phyloP scores from a whole-genome alignment of 2,888 invertebrate species.

The Drosophila pullipes region DNA sequence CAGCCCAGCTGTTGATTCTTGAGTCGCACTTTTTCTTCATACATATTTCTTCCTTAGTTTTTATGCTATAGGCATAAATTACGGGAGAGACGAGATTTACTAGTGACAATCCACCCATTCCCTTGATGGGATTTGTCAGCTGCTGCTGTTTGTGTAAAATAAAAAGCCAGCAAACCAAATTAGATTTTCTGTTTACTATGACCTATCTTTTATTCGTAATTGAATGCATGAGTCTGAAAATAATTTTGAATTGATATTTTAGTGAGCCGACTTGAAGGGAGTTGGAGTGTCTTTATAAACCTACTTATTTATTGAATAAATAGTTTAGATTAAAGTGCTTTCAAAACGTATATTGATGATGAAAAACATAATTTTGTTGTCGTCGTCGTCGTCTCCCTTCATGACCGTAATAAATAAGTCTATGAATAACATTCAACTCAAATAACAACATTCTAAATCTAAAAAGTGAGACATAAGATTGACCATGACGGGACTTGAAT shows the following conservation, averaged over 20 bases:
- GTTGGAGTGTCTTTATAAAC: not conserved
- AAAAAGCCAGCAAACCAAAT: not conserved
- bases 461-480: constrained; percentile 10
- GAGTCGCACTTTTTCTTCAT: constrained; percentile 43
- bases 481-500: constrained; percentile 40
- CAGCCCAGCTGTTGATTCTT: constrained; percentile 60
- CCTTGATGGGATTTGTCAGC: constrained; percentile 29
- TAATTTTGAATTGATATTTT: not conserved
- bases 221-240: not conserved
- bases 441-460: not conserved
- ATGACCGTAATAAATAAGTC: not conserved
- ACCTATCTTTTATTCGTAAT: not conserved
- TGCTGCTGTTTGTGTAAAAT: not conserved
- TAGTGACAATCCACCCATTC: constrained; percentile 25
- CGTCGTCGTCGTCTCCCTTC: not conserved
- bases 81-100: constrained; percentile 44
- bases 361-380: not conserved
- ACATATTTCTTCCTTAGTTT: not conserved
- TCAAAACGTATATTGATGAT: not conserved
- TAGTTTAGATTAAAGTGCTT: not conserved
- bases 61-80: constrained; percentile 67
- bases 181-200: not conserved
- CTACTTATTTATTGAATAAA: not conserved
- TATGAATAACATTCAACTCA: not conserved
- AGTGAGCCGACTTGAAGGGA: not conserved